phyloP scores from a whole-genome alignment of 1,140 invertebrate genomes.

The Chionoecetes opilio region DNA sequence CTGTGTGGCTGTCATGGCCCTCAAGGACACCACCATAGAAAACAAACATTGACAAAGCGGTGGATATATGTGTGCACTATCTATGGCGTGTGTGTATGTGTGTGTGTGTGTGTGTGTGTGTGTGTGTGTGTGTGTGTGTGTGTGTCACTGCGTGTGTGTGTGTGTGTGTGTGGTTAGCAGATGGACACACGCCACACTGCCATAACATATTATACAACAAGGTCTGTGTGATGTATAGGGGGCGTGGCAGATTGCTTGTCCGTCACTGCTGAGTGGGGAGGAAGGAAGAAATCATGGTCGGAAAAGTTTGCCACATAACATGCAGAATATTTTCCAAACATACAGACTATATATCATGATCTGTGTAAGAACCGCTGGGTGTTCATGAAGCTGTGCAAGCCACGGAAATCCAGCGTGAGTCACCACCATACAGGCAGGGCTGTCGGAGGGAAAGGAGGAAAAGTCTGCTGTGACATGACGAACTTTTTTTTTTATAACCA shows the following conservation, averaged over 20 bases:
- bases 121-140: neutral
- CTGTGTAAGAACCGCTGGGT: too few species aligned
- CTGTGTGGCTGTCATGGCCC: neutral
- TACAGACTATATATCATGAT: too few species aligned
- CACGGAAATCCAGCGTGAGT: neutral
- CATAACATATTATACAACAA: too few species aligned
- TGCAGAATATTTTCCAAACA: too few species aligned
- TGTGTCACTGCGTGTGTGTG: neutral
- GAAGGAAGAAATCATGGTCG: too few species aligned
- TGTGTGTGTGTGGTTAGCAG: neutral
- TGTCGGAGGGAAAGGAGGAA: neutral
- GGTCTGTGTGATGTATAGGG: too few species aligned
- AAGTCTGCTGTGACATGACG: neutral
- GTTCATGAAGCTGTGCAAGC: neutral
- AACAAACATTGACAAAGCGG: neutral
- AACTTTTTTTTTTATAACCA: constrained; percentile 28
- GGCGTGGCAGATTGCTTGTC: too few species aligned
- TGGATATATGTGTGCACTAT: too few species aligned
- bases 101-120: neutral
- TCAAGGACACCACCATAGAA: neutral
- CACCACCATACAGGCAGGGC: neutral
- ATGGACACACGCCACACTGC: too few species aligned
- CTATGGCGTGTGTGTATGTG: neutral
- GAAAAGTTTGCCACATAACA: too few species aligned
- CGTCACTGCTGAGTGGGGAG: too few species aligned